A percentile compares a stretch with the other conserved stretches of the same genome.
Conservation (phyloP, 1,140 invertebrate genomes). For the Stegodyphus mimosarum region DNA sequence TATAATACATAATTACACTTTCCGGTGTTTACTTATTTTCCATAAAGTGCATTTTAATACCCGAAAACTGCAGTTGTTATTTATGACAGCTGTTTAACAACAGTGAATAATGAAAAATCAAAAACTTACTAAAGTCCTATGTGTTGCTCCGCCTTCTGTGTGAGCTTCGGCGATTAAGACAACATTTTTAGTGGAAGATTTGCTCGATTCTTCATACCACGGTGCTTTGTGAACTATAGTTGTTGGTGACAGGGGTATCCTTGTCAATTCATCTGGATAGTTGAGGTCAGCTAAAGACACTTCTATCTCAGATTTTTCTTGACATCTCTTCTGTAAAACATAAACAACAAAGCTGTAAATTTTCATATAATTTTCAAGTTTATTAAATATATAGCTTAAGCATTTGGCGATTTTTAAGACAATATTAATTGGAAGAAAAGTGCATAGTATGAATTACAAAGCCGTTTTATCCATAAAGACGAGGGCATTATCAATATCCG, state of each 20-base stretch:
- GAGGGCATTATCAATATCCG: too few species aligned
- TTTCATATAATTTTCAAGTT: too few species aligned
- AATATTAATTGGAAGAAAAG: too few species aligned
- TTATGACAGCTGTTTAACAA: neutral
- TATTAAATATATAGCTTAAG: too few species aligned
- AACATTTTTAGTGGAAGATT: constrained; percentile 2
- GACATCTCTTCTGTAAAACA: constrained; percentile 19
- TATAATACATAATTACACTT: neutral
- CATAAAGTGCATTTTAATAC: neutral
- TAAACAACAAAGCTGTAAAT: neutral
- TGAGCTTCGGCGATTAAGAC: constrained; percentile 16
- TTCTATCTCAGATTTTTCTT: constrained; percentile 35
- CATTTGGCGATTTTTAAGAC: too few species aligned
- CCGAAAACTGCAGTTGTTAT: neutral
- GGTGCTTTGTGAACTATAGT: constrained; percentile 20
- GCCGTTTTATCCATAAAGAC: too few species aligned
- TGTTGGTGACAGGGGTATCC: constrained; percentile 38
- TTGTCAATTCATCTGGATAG: constrained; percentile 31
- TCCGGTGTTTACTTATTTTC: neutral
- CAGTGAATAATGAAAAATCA: neutral
- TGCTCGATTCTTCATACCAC: constrained; percentile 34
- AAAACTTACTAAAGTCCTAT: constrained; percentile 31
- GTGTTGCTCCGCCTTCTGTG: constrained; percentile 17
- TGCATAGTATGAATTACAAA: too few species aligned
- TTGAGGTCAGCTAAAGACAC: constrained; percentile 34